Evolutionary conservation across 1,140 invertebrate genomes (phyloP).

Genomic region (Drosophila persimilis): DNA sequence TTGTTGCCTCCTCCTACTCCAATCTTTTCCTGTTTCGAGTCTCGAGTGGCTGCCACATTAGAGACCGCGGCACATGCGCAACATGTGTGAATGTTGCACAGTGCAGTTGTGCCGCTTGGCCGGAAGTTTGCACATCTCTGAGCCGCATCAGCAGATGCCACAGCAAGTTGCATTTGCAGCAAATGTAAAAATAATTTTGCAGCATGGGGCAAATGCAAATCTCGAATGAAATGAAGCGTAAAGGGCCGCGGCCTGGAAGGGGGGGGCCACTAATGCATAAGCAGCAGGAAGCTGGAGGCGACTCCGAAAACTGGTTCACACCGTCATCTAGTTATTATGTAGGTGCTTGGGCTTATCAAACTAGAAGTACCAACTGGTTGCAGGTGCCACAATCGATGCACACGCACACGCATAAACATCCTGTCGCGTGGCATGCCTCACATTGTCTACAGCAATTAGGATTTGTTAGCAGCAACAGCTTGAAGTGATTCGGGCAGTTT

Average conservation of each 20-base stretch:
- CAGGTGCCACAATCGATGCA: constrained; percentile 12
- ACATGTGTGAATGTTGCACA: constrained; percentile 51
- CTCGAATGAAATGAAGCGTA: constrained; percentile 29
- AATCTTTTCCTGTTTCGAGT: background rate
- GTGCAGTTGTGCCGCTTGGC: constrained; percentile 29
- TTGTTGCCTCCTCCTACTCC: constrained; percentile 26
- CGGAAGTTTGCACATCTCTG: constrained; percentile 55
- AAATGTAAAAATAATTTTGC: constrained; percentile 48
- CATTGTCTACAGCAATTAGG: constrained; percentile 52
- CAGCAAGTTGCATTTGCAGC: constrained; percentile 14
- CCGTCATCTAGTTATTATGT: constrained; percentile 23
- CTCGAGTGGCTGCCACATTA: constrained; percentile 50
- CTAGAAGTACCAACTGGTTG: constrained; percentile 4
- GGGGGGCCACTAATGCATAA: constrained; percentile 1
- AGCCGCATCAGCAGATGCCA: constrained; percentile 29
- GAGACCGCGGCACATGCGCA: constrained; percentile 52
- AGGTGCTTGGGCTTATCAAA: constrained; percentile 23
- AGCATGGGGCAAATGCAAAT: constrained; percentile 33
- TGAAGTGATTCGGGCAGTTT: constrained; percentile 43
- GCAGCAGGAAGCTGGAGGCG: constrained; percentile 18
- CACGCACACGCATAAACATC: constrained; percentile 57
- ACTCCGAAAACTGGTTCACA: constrained; percentile 20
- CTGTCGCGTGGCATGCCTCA: constrained; percentile 66
- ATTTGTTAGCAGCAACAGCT: constrained; percentile 37
- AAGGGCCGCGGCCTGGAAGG: background rate